Base-by-base conservation (phyloP, 2,888 invertebrate species). In the Odontocerum albicorne region DNA sequence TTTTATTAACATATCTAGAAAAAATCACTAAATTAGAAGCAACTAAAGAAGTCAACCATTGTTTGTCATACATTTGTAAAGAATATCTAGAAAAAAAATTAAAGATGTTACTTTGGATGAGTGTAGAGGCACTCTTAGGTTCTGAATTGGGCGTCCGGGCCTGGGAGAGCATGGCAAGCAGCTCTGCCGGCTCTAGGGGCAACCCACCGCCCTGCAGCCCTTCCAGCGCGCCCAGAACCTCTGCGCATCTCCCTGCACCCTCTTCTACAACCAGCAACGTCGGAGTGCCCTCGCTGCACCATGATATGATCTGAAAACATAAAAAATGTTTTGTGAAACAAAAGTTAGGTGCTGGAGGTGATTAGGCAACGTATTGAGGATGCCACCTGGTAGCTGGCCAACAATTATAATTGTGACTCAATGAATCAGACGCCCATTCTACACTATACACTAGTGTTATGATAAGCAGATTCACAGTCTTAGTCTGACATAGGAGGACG, bases 151-250 rank as follows among this genome's bases (percentile, higher is more conserved):
- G 31, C 1, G 32, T 39, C 15, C 53, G 58, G 22, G 52, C 45
- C 43, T 58, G 57, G 2, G 52, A 42, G 19, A 58, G 22, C 20
- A 61, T 33, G n/a, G 55, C 36, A 31, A 58, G 58, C 2, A 58
- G 40, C 32, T 61, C 60, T 35, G 49, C 47, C 8, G 53, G 43
- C n/a, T 54, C 52, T 4, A 61, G 44, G n/a, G 58, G 54, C 62
- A 60, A 49, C 64, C 65, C 12, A 70, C 71, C 44, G 3, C 45
- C 44, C 1, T 65, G 62, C 40, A 72, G 59, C 0, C 72, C 72
- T 53, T 76, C 75, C 0, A 73, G 36, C 12, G 63, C 60, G 2
- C 72, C 64, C 19, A 75, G 65, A 1, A 62, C 56, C 19, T 38
- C 52, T 3, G 17, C 27, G 38, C 40, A 32, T 6, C 44, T 46